A percentile compares a stretch with the other conserved stretches of the same genome.
Conservation (phyloP, 2,888 invertebrate species). For the Stegana nigrithorax region DNA sequence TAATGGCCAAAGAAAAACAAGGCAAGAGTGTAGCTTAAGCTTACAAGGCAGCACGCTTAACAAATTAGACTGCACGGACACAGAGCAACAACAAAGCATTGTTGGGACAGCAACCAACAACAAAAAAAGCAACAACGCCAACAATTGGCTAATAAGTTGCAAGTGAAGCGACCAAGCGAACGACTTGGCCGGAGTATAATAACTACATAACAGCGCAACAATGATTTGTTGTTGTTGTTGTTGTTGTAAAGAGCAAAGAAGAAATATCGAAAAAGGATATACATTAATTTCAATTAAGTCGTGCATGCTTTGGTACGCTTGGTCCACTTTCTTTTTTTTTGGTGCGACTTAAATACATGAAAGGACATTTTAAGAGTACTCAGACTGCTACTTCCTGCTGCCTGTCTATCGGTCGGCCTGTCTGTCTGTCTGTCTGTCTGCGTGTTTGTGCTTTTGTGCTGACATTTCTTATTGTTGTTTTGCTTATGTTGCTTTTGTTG, state of each 20-base stretch:
- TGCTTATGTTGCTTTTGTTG: conserved; percentile 40
- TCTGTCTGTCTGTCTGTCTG: not conserved
- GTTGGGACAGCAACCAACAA: not conserved
- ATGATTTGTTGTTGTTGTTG: not conserved
- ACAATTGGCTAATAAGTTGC: conserved; percentile 3
- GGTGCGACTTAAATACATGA: not conserved
- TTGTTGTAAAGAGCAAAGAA: not conserved
- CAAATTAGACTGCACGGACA: conserved; percentile 5
- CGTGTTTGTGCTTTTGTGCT: not conserved
- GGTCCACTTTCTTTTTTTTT: not conserved
- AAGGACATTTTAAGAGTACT: not conserved
- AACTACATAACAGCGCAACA: not conserved
- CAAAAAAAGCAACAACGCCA: not conserved
- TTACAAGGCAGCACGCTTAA: not conserved
- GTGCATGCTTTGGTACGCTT: conserved; percentile 37
- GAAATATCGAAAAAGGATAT: conserved; percentile 49
- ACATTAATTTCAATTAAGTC: conserved; percentile 62
- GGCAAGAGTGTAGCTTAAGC: not conserved
- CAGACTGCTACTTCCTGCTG: conserved; percentile 29
- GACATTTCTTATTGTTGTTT: conserved; percentile 24
- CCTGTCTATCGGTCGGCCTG: conserved; percentile 21
- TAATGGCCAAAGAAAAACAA: not conserved
- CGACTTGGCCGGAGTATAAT: no score
- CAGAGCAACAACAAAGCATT: not conserved
- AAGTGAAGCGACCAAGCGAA: not conserved